Percentiles rank a stretch among this genome's conserved stretches.
phyloP scores from a whole-genome alignment of 2,888 invertebrate genomes.

The Agonopterix arenella region DNA sequence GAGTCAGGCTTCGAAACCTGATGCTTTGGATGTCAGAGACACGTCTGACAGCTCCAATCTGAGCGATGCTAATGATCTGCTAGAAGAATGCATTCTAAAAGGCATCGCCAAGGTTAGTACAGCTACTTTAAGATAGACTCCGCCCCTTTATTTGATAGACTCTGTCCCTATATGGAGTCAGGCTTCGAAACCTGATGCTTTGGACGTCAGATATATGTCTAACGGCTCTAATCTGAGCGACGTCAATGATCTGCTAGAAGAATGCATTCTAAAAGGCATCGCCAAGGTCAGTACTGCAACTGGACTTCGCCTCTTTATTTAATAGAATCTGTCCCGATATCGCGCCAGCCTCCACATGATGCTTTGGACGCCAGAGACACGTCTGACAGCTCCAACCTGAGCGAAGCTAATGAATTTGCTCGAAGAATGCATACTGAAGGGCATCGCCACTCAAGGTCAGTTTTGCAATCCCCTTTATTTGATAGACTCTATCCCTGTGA shows the following conservation, averaged over 20 bases:
- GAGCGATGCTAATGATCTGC: slow-evolving; percentile 79
- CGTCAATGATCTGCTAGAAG: slow-evolving; percentile 80
- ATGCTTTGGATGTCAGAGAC: too few relatives aligned
- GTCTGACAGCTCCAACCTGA: slow-evolving; percentile 79
- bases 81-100: slow-evolving; percentile 81
- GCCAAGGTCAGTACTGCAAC: slow-evolving; percentile 57
- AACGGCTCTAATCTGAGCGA: too few relatives aligned
- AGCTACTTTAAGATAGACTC: too few relatives aligned
- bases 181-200: too few relatives aligned
- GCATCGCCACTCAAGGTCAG: slow-evolving; percentile 79
- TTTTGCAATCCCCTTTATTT: background rate
- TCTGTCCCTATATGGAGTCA: too few relatives aligned
- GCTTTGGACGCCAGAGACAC: too few relatives aligned
- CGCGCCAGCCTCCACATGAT: too few relatives aligned
- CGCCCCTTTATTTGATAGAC: too few relatives aligned
- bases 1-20: too few relatives aligned
- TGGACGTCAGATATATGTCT: slow-evolving; percentile 15
- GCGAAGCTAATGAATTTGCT: slow-evolving; percentile 81
- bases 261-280: slow-evolving; percentile 81
- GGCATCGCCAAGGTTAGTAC: slow-evolving; percentile 76
- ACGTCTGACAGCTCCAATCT: slow-evolving; percentile 75
- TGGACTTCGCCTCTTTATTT: too few relatives aligned
- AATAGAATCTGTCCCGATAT: too few relatives aligned
- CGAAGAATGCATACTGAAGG: slow-evolving; percentile 81
- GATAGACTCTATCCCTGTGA: too few relatives aligned